A percentile compares a stretch with the other conserved stretches of the same genome.
phyloP scores from a whole-genome alignment of 2,113 vertebrate genomes.

The Nematolebias whitei region DNA sequence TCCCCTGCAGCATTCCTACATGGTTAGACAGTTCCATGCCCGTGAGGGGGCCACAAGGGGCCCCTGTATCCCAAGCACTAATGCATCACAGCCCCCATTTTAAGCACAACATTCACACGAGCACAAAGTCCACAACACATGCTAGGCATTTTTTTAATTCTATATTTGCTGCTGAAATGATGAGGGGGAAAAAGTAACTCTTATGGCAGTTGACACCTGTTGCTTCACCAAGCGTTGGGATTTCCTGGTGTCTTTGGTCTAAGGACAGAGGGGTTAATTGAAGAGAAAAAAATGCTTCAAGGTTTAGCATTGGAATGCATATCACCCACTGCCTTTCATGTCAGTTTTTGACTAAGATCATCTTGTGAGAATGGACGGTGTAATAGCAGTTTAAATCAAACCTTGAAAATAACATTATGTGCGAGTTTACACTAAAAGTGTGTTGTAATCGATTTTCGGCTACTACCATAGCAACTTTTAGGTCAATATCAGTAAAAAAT shows the following conservation, averaged over 20 bases:
- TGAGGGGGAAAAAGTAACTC: not conserved
- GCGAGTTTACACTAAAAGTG: too few relatives aligned
- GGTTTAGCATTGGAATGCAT: too few relatives aligned
- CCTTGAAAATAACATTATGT: too few relatives aligned
- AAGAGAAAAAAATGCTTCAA: not conserved
- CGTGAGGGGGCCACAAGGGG: conserved; percentile 65
- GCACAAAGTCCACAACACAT: conserved; percentile 43
- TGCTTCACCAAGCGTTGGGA: conserved; percentile 4
- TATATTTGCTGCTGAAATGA: not conserved
- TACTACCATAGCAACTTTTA: too few relatives aligned
- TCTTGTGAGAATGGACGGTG: too few relatives aligned
- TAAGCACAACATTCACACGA: conserved; percentile 47
- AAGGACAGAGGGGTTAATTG: too few relatives aligned
- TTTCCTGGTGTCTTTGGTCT: not conserved
- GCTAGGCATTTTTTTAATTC: conserved; percentile 27
- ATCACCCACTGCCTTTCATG: too few relatives aligned
- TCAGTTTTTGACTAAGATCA: too few relatives aligned
- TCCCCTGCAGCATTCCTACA: conserved; percentile 65
- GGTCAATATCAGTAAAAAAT: too few relatives aligned
- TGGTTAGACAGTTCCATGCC: conserved; percentile 64
- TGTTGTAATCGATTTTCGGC: too few relatives aligned
- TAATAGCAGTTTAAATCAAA: too few relatives aligned
- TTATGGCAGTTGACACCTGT: conserved; percentile 27
- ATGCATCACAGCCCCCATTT: conserved; percentile 66
- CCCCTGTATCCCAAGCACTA: conserved; percentile 67